Evolutionary conservation across 2,888 invertebrate genomes (phyloP).

Genomic region (Dorcus parallelipipedus): DNA sequence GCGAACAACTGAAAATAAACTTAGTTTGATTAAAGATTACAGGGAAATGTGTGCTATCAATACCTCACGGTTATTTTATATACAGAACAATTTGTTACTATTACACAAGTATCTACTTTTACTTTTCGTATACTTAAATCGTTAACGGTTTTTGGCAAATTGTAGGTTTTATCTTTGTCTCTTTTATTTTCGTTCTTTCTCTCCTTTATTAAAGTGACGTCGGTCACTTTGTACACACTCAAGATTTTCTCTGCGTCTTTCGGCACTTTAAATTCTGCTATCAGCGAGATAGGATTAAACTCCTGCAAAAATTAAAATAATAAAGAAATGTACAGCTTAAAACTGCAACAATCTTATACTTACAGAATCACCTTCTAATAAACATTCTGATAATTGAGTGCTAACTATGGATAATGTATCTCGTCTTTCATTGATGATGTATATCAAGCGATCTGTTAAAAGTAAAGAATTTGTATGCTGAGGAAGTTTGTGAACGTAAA

Average conservation of each 20-base stretch:
- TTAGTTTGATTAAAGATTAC: background rate
- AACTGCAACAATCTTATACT: constrained; percentile 26
- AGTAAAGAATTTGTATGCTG: constrained; percentile 59
- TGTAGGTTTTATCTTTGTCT: constrained; percentile 38
- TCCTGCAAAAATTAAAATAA: constrained; percentile 44
- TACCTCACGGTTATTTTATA: constrained; percentile 60
- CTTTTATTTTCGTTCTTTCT: constrained; percentile 33
- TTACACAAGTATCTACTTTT: constrained; percentile 56
- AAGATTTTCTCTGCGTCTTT: constrained; percentile 52
- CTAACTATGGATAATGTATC: constrained; percentile 55
- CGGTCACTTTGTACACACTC: constrained; percentile 51
- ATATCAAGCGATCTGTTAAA: constrained; percentile 67
- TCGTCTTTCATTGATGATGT: constrained; percentile 54
- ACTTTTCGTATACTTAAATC: constrained; percentile 51
- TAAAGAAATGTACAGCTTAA: background rate
- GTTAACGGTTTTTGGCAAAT: constrained; percentile 48
- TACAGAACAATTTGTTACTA: constrained; percentile 59
- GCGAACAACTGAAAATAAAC: constrained; percentile 41
- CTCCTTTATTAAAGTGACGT: constrained; percentile 42
- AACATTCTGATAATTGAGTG: constrained; percentile 56
- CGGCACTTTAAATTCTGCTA: constrained; percentile 56
- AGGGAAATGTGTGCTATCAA: background rate
- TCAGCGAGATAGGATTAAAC: constrained; percentile 56
- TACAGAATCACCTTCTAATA: constrained; percentile 52
- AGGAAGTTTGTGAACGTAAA: constrained; percentile 68